Base-by-base conservation (phyloP, 2,113 vertebrate species). In the Casuarius casuarius region DNA sequence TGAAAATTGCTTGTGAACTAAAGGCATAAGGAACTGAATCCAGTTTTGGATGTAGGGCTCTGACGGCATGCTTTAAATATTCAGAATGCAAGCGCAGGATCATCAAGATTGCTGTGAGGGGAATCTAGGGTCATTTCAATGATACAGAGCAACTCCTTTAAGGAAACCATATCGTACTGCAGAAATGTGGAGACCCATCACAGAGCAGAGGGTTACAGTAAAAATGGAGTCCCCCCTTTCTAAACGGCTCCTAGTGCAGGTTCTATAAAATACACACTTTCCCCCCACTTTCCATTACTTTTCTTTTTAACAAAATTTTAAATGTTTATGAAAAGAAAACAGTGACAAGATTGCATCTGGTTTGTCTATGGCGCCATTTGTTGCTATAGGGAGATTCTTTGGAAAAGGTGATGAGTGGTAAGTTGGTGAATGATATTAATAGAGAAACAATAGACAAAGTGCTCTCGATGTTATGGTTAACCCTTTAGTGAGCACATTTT, bases 381-480 rank as follows among this genome's bases (percentile, higher is more conserved):
- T 84, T 95, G 88, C 95, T 97, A 90, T 91, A 97, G 85, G 90
- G 81, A 91, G 92, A 94, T 86, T 86, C 40, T 81, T 89, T 79
- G 85, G 77, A 79, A 84, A 95, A 96, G 87, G 94, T 90, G 96
- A 88, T 95, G 96, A 97, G 90, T 95, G 91, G 83, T 95, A 87
- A 91, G 72, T 17, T 93, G 61, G 86, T 96, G 94, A 95, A 86
- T 92, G 78, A 96, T 90, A 97, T 95, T 96, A 97, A 92, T 83
- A 97, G 67, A 95, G 85, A 93, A 95, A 95, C 94, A 96, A 96
- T 92, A 91, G 94, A 92, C 61, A 96, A 92, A 96, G 92, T 92
- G 52, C 72, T 91, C 48, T 90, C 68, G 82, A 3, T 75, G 84
- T 38, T 83, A 28, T 56, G 38, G 49, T 97, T 96, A 97, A 97